These are phyloP conservation scores for Theropithecus gelada DNA, from an alignment of 2,113 vertebrate species.

Conservation along the genomic window DNA sequence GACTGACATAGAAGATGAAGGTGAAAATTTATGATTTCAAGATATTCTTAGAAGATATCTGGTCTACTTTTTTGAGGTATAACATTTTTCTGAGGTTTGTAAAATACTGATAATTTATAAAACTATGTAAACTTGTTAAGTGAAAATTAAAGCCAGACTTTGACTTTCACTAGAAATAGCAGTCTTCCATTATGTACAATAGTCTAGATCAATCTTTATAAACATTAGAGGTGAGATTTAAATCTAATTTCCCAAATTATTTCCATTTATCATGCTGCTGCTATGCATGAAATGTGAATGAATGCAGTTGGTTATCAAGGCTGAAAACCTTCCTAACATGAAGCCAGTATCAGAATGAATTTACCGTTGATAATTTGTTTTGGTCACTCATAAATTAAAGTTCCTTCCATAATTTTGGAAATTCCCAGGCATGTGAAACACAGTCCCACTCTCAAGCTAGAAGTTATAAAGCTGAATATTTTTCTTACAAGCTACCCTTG, in stretches of 20 bases:
- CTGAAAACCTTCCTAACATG: not conserved
- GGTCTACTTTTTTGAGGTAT: not conserved
- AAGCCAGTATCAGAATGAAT: not conserved
- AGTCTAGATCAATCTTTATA: not conserved
- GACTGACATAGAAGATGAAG: not conserved
- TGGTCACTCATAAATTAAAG: not conserved
- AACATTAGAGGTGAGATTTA: not conserved
- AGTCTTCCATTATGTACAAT: not conserved
- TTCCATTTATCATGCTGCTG: not conserved
- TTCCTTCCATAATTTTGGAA: not conserved
- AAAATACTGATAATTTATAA: conserved; percentile 1
- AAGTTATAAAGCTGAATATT: not conserved
- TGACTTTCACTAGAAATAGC: not conserved
- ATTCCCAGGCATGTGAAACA: not conserved
- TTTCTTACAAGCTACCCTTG: not conserved
- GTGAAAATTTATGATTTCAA: not conserved
- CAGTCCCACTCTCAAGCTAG: not conserved
- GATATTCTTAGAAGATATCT: not conserved
- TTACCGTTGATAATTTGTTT: not conserved
- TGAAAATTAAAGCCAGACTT: not conserved
- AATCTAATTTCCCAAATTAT: not conserved
- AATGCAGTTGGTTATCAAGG: not conserved
- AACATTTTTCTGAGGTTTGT: not conserved
- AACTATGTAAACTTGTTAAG: not conserved
- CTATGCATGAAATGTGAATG: not conserved